Evolutionary conservation across 2,113 vertebrate genomes (phyloP).

Genomic region (human (Homo sapiens)): GRCh38 chr2:32664501-32665000

Average conservation of each 20-base stretch:
- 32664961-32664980: neutral
- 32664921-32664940: neutral
- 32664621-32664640: neutral
- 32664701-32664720: neutral
- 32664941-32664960: neutral
- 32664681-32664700: neutral
- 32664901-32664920: neutral
- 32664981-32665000: neutral
- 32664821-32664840: neutral
- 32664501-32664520: conserved; percentile 33
- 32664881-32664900: neutral
- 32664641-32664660: neutral
- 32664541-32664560: conserved; percentile 30
- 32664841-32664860: neutral
- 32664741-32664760: neutral
- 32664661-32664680: neutral
- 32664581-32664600: conserved; percentile 50
- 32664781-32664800: neutral
- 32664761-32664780: neutral
- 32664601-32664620: conserved; percentile 26
- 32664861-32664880: neutral
- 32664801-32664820: neutral
- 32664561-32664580: neutral
- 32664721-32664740: neutral
- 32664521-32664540: neutral